Evolutionary conservation across 2,888 invertebrate species (phyloP), one percentile per base, ranked within the genome.

Genomic region (Thymelicus lineola): DNA sequence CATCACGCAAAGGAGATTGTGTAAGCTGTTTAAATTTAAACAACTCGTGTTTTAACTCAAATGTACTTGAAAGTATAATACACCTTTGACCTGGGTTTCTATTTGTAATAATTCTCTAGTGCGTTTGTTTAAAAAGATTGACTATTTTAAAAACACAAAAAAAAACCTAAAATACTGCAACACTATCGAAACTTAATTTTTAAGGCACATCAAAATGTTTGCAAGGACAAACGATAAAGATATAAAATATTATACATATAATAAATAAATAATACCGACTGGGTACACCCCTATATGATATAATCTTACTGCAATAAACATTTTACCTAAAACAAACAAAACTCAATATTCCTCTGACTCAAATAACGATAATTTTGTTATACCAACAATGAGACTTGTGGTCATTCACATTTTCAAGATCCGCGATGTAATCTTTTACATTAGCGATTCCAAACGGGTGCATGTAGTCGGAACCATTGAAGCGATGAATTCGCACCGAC

Each of bases 1-100:
- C 68, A 70, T 70, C 70, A 70, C 65, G 70, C 70, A 17, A 70
- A 70, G 50, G n/a, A 67, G 59, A 70, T 70, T 70, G 70, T 65
- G 70, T 50, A 70, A 70, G 20, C 53, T 70, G 65, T 60, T 65
- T 65, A 70, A 65, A 60, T 65, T 64, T 65, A 70, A 70, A 70
- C 65, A 70, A 70, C 58, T 64, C 63, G 50, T 35, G 59, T 64
- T 70, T 65, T 53, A 28, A 57, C 58, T 48, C 63, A 63, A 69
- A 69, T 69, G 63, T 58, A 48, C 48, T 42, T 59, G 20, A 57
- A 57, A 12, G 53, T 53, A 10, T 62, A 20, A 60, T 45, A 35
- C 48, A 62, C 61, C 60, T 67, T 67, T 67, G 50, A 67, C 53
- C 28, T 45, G 55, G 28, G 7, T 55, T 45, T 42, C 14, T 42